Evolutionary conservation across 1,140 invertebrate species (phyloP), one percentile per base, ranked within the genome.

Genomic region (Diabrotica virgifera): DNA sequence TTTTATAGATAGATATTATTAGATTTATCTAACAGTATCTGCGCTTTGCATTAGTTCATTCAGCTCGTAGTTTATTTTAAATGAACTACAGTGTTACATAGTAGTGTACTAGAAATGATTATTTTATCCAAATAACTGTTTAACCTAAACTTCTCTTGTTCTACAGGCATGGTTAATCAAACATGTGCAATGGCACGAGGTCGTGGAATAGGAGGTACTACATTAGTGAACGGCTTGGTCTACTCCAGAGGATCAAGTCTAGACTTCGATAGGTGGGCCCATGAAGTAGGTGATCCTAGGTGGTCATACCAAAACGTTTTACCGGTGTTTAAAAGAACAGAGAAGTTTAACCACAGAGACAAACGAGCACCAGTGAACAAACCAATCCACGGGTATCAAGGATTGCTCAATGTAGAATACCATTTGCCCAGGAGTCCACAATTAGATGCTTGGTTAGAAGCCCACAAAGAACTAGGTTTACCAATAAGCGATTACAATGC

Each of bases 261-360:
- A 14, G 86, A 89, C 72, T 92, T 87, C 74, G 83, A 91, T 71
- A 70, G 80, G 6, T 92, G 90, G 90, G 81, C 81, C 36, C 88
- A 88, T 10, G 85, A 93, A 50, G 40, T 46, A 46, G 66, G 69
- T 10, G 89, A 89, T 46, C 67, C 76, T 0, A 86, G 85, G 4
- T 91, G 89, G 89, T 84, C 85, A 6, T 91, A 86, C 68, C 76
- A 84, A n/a, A 83, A 86, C 4, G 81, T 87, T 5, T 71, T 87
- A 9, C 84, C 84, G 0, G 88, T 86, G 74, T 88, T 85, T 70
- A 80, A 80, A 38, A 86, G 85, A 68, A 51, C 64, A 6, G 72
- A 73, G 56, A 67, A 58, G 12, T 69, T 70, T 35, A 37, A 59
- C 11, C n/a, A 64, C 5, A 56, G 64, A 53, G 46, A 64, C 12